A percentile compares a stretch with the other conserved stretches of the same genome.
Evolutionary conservation across 1,140 invertebrate species (phyloP).

Genomic region (Cardiocondyla obscurior): DNA sequence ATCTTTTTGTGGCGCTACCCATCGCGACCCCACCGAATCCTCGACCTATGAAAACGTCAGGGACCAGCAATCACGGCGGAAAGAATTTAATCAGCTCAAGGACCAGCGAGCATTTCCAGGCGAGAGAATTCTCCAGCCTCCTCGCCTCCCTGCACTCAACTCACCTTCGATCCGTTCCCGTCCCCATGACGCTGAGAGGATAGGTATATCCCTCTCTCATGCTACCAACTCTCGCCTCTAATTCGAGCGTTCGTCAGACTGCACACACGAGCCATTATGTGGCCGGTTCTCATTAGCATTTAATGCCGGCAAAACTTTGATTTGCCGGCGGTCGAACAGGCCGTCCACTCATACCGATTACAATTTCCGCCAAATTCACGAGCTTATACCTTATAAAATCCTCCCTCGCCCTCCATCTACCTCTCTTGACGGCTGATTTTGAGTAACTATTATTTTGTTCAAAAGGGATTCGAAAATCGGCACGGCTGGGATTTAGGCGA

Average conservation of each 20-base stretch:
- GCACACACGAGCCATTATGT: slow-evolving; percentile 74
- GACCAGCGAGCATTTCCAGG: slow-evolving; percentile 59
- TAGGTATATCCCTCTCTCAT: slow-evolving; percentile 49
- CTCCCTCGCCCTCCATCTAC: slow-evolving; percentile 26
- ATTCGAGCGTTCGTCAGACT: slow-evolving; percentile 72
- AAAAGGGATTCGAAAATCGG: slow-evolving; percentile 38
- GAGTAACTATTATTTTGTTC: slow-evolving; percentile 73
- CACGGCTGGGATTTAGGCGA: slow-evolving; percentile 59
- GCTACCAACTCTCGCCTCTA: slow-evolving; percentile 65
- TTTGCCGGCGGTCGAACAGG: slow-evolving; percentile 71
- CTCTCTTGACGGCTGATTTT: slow-evolving; percentile 44
- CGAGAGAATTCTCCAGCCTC: slow-evolving; percentile 57
- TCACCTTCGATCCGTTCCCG: slow-evolving; percentile 57
- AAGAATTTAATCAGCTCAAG: slow-evolving; percentile 71
- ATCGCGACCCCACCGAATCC: neutral
- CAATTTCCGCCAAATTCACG: slow-evolving; percentile 67
- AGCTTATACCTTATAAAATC: slow-evolving; percentile 54
- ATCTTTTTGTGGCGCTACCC: neutral
- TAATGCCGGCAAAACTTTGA: slow-evolving; percentile 77
- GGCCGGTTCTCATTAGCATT: slow-evolving; percentile 75
- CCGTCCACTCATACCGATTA: slow-evolving; percentile 74
- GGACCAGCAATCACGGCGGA: slow-evolving; percentile 60
- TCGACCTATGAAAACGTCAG: slow-evolving; percentile 45
- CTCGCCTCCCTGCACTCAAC: slow-evolving; percentile 37
- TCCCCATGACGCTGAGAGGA: slow-evolving; percentile 2